These are phyloP conservation scores for Diphyllodes magnificus DNA, from an alignment of 2,113 vertebrate species.

Conservation along the genomic window DNA sequence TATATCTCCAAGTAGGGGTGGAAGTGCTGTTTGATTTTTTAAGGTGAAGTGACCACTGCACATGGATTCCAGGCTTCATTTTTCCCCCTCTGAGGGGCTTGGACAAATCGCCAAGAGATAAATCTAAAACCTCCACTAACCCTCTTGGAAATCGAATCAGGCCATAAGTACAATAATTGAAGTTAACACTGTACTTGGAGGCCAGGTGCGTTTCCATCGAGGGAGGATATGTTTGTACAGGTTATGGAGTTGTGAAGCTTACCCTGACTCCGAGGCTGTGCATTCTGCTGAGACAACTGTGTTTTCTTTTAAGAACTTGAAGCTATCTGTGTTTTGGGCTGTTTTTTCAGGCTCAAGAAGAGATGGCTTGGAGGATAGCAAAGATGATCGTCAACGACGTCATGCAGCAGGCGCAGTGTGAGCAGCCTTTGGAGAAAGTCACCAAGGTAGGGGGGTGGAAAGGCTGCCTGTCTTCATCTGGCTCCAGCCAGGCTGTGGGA, in stretches of 20 bases:
- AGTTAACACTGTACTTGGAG: background rate
- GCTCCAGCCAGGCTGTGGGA: background rate
- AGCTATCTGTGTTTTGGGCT: background rate
- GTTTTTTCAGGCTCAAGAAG: slow-evolving; percentile 88
- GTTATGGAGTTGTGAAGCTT: background rate
- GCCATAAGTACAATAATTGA: background rate
- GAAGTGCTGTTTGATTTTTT: background rate
- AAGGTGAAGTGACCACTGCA: background rate
- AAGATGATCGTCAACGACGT: slow-evolving; percentile 99
- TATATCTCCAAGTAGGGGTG: background rate
- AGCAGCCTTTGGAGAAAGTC: slow-evolving; percentile 76
- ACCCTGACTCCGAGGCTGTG: background rate
- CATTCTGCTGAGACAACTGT: background rate
- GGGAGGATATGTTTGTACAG: accelerated
- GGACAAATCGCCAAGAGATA: background rate
- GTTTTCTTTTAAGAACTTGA: background rate
- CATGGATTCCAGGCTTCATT: background rate
- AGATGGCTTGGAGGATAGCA: slow-evolving; percentile 98
- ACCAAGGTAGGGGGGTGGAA: slow-evolving; percentile 78
- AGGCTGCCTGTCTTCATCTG: background rate
- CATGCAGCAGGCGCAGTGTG: slow-evolving; percentile 87
- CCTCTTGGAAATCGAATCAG: background rate
- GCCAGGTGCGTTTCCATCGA: background rate
- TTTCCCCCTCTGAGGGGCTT: background rate
- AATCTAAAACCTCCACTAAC: background rate